Conservation (phyloP, 2,113 vertebrate species). For the Corythaeola cristata region DNA sequence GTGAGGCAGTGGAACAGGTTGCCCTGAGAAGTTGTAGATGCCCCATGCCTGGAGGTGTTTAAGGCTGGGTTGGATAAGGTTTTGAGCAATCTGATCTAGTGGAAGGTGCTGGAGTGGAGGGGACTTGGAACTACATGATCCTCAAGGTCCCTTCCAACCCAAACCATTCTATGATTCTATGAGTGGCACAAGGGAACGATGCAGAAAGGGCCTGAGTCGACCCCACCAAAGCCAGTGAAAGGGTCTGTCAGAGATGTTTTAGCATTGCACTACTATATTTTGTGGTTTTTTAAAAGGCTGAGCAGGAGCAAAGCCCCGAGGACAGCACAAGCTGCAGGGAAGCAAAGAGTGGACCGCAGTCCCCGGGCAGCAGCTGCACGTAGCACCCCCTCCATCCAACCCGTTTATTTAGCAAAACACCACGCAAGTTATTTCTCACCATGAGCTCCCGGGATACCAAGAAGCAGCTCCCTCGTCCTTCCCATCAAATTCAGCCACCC, state of each 20-base stretch:
- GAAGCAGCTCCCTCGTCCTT: background rate
- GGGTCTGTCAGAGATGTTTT: background rate
- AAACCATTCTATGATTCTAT: too few relatives aligned
- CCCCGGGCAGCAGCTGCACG: background rate
- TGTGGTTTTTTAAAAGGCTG: background rate
- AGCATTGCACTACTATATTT: rapidly evolving
- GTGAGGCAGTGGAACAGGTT: too few relatives aligned
- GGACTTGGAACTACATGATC: too few relatives aligned
- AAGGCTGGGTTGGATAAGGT: too few relatives aligned
- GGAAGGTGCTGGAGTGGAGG: too few relatives aligned
- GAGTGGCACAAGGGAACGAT: background rate
- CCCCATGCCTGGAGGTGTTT: too few relatives aligned
- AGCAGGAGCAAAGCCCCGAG: background rate
- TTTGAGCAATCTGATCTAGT: too few relatives aligned
- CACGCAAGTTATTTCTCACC: background rate
- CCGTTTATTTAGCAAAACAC: background rate
- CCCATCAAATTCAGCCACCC: background rate
- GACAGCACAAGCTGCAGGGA: background rate
- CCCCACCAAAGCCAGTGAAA: background rate
- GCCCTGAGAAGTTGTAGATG: too few relatives aligned
- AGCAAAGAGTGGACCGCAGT: rapidly evolving
- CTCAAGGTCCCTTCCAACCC: too few relatives aligned
- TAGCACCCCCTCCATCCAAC: background rate
- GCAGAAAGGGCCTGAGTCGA: background rate
- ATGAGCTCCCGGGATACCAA: background rate